phyloP scores from a whole-genome alignment of 1,140 invertebrate species.

The Cyclargus thomasi region DNA sequence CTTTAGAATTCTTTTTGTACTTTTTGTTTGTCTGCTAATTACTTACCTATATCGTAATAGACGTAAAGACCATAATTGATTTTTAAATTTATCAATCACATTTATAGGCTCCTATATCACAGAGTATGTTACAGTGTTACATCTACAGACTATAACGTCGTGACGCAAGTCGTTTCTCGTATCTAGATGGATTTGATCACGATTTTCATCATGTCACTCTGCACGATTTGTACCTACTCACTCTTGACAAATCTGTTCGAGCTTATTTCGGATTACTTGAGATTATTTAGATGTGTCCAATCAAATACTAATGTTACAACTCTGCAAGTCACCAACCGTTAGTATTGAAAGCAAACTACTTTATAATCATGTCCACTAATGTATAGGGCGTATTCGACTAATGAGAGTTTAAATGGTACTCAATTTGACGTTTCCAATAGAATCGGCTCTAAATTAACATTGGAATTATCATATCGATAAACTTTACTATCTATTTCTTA shows the following conservation, averaged over 20 bases:
- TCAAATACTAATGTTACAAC: background rate
- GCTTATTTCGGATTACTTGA: background rate
- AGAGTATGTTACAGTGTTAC: background rate
- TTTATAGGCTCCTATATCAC: background rate
- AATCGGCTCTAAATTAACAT: background rate
- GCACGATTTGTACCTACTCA: conserved; percentile 14
- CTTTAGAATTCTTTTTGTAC: too few species aligned
- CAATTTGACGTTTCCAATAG: background rate
- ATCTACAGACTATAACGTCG: background rate
- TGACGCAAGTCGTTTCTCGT: conserved; percentile 19
- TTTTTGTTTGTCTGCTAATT: too few species aligned
- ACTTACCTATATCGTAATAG: too few species aligned
- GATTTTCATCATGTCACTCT: conserved; percentile 25
- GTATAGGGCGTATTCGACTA: background rate
- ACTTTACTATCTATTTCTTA: background rate
- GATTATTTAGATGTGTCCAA: background rate
- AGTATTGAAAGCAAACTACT: background rate
- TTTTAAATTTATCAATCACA: too few species aligned
- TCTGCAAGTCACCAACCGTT: background rate
- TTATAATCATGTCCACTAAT: background rate
- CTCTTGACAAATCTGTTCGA: conserved; percentile 31
- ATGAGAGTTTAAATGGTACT: background rate
- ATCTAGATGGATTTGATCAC: conserved; percentile 52
- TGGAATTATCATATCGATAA: background rate
- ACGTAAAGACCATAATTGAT: too few species aligned